These are phyloP conservation scores for Sigmodon hispidus DNA, from an alignment of 2,113 vertebrate genomes.

Conservation along the genomic window DNA sequence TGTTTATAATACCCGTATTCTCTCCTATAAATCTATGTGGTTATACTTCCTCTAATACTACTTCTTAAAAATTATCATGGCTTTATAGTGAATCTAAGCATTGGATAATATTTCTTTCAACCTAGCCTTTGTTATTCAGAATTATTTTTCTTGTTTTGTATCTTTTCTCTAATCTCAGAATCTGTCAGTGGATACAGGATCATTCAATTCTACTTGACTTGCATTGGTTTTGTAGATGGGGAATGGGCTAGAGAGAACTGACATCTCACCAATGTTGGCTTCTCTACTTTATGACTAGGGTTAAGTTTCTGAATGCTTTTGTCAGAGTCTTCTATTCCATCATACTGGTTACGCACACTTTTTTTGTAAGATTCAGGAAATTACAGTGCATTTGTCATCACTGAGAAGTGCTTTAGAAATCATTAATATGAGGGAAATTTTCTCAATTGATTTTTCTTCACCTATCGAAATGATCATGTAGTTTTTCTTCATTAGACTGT, in stretches of 20 bases:
- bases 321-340: background rate
- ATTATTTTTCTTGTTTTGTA: slow-evolving; percentile 6
- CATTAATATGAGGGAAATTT: background rate
- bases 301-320: background rate
- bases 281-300: background rate
- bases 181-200: background rate
- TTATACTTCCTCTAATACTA: background rate
- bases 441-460: slow-evolving; percentile 23
- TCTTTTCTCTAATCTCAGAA: background rate
- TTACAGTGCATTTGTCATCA: background rate
- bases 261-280: background rate
- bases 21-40: background rate
- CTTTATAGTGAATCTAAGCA: slow-evolving; percentile 21
- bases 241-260: background rate
- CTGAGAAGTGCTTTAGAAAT: background rate
- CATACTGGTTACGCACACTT: background rate
- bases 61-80: background rate
- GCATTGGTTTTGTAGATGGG: background rate
- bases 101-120: background rate
- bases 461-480: background rate
- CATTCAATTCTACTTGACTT: background rate
- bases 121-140: background rate
- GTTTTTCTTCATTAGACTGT: background rate
- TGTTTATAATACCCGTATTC: background rate
- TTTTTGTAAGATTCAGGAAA: background rate